Percentiles rank a stretch among this genome's conserved stretches.
These are phyloP conservation scores for Corythoichthys haematopterus DNA, from an alignment of 2,113 vertebrate genomes.

Conservation along the genomic window DNA sequence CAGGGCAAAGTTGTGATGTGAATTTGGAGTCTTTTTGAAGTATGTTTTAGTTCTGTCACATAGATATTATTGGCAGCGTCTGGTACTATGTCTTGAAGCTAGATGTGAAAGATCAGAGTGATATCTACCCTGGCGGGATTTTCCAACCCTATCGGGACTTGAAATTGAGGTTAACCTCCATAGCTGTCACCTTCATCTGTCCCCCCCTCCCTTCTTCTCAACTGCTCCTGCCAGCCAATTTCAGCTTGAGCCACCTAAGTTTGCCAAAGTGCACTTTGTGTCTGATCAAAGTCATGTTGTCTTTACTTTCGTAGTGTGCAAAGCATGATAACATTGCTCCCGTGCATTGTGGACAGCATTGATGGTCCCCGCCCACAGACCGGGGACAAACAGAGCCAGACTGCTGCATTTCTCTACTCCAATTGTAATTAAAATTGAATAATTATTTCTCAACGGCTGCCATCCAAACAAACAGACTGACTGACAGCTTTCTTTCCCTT, in stretches of 20 bases:
- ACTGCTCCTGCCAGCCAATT: constrained; percentile 42
- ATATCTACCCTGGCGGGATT: constrained; percentile 52
- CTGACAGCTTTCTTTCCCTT: constrained; percentile 51
- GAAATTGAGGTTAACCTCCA: constrained; percentile 68
- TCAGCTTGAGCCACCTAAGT: constrained; percentile 56
- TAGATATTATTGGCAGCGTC: constrained; percentile 62
- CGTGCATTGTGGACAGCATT: constrained; percentile 28
- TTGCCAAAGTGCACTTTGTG: constrained; percentile 52
- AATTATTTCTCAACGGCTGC: constrained; percentile 63
- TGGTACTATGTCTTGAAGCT: constrained; percentile 58
- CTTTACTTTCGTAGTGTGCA: constrained; percentile 45
- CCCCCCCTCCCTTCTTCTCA: constrained; percentile 12
- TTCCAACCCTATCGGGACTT: constrained; percentile 43
- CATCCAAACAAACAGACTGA: constrained; percentile 68
- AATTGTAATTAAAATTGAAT: constrained; percentile 72
- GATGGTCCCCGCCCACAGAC: constrained; percentile 22
- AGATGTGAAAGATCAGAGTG: constrained; percentile 65
- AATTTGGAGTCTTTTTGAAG: constrained; percentile 37
- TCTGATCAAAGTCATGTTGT: constrained; percentile 51
- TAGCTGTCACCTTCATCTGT: constrained; percentile 68
- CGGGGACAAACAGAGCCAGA: constrained; percentile 37
- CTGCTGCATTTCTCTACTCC: constrained; percentile 48
- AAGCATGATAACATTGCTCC: constrained; percentile 63
- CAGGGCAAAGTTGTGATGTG: constrained; percentile 8
- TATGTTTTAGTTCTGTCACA: constrained; percentile 40